A percentile compares a stretch with the other conserved stretches of the same genome.
These are phyloP conservation scores for Syngnathus typhle DNA, from an alignment of 2,113 vertebrate species.

Conservation along the genomic window DNA sequence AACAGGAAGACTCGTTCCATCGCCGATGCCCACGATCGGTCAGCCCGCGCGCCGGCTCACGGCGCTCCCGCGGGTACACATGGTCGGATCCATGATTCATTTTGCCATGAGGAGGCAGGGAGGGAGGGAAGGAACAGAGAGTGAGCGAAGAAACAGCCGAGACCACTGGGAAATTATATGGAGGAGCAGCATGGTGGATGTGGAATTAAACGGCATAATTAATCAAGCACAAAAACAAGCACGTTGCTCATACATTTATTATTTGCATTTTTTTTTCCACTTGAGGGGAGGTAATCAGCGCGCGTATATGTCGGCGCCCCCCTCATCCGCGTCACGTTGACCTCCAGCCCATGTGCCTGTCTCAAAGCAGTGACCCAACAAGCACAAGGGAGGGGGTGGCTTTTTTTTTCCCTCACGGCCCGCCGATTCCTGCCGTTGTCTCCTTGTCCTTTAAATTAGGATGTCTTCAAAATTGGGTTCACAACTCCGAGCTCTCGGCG, in stretches of 20 bases:
- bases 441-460: slow-evolving; percentile 54
- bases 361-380: slow-evolving; percentile 57
- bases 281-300: slow-evolving; percentile 70
- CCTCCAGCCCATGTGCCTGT: slow-evolving; percentile 38
- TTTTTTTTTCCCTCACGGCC: slow-evolving; percentile 1
- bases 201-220: slow-evolving; percentile 79
- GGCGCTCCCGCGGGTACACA: slow-evolving; percentile 59
- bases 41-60: slow-evolving; percentile 61
- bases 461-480: slow-evolving; percentile 60
- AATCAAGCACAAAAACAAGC: slow-evolving; percentile 76
- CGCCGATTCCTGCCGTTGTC: slow-evolving; percentile 33
- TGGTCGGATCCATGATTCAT: slow-evolving; percentile 71
- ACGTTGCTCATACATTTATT: slow-evolving; percentile 74
- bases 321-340: slow-evolving; percentile 48
- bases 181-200: slow-evolving; percentile 67
- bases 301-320: slow-evolving; percentile 56
- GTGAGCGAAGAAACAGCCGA: slow-evolving; percentile 67
- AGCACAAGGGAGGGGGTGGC: neutral
- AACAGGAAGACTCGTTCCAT: slow-evolving; percentile 52
- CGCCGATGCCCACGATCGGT: slow-evolving; percentile 64
- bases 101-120: slow-evolving; percentile 56
- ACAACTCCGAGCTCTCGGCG: slow-evolving; percentile 46
- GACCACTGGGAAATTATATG: slow-evolving; percentile 76
- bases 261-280: slow-evolving; percentile 73
- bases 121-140: slow-evolving; percentile 42